phyloP scores from a whole-genome alignment of 2,888 invertebrate species.

The Neuroscelio doddi region DNA sequence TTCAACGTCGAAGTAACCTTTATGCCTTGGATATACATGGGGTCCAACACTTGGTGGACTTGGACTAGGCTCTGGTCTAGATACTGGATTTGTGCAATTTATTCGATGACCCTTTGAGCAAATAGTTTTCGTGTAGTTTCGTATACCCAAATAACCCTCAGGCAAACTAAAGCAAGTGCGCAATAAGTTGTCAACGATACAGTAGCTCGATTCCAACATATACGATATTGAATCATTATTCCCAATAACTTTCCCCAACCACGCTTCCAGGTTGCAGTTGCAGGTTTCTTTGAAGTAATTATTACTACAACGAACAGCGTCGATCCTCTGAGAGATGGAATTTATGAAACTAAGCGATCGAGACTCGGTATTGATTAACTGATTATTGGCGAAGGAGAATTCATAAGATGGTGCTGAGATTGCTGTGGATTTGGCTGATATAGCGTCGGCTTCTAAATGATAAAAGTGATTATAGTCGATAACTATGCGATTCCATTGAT shows the following conservation, averaged over 20 bases:
- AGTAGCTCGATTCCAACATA: constrained; percentile 76
- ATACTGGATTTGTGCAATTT: constrained; percentile 75
- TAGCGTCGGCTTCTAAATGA: constrained; percentile 75
- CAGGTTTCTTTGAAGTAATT: constrained; percentile 80
- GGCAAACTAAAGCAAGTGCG: constrained; percentile 79
- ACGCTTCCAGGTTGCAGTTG: constrained; percentile 76
- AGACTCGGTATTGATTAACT: constrained; percentile 73
- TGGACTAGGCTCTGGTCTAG: constrained; percentile 64
- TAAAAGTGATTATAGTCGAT: constrained; percentile 80
- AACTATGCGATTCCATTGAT: constrained; percentile 78
- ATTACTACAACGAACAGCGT: constrained; percentile 73
- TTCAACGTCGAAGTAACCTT: constrained; percentile 68
- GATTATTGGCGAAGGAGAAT: constrained; percentile 76
- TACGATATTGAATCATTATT: constrained; percentile 72
- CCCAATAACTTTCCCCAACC: constrained; percentile 75
- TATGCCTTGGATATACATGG: constrained; percentile 65
- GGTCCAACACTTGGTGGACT: constrained; percentile 69
- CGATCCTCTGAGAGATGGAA: constrained; percentile 73
- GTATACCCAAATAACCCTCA: constrained; percentile 77
- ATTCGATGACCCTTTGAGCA: constrained; percentile 74
- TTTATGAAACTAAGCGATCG: constrained; percentile 77
- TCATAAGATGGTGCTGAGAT: constrained; percentile 67
- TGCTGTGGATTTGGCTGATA: constrained; percentile 72
- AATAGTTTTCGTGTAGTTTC: constrained; percentile 77
- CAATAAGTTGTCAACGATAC: constrained; percentile 76